phyloP scores from a whole-genome alignment of 2,113 vertebrate genomes.

The Alectura lathami region DNA sequence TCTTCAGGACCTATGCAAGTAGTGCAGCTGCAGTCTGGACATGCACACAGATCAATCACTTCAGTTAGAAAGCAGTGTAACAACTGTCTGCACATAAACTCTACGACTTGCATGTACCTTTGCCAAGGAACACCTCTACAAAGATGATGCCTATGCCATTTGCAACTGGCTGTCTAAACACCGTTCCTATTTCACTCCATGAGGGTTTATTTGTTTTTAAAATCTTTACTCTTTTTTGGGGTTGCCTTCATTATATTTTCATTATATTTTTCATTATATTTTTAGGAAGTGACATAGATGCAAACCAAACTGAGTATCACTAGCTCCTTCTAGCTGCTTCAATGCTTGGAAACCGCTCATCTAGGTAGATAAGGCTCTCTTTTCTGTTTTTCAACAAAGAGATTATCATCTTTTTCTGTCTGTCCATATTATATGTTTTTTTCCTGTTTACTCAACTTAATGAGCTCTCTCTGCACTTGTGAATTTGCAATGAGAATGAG shows the following conservation, averaged over 20 bases:
- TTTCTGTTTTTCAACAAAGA: background rate
- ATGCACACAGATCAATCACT: background rate
- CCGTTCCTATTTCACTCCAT: background rate
- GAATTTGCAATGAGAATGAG: conserved; percentile 6
- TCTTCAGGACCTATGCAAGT: background rate
- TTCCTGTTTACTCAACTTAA: conserved; percentile 33
- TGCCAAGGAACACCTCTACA: background rate
- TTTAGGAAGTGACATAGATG: background rate
- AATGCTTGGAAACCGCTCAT: background rate
- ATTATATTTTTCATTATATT: no score
- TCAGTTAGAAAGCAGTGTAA: background rate
- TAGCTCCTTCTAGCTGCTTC: background rate
- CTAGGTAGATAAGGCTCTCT: background rate
- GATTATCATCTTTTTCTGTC: background rate
- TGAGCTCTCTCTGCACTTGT: background rate
- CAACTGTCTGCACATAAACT: background rate
- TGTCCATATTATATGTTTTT: background rate
- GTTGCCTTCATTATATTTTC: background rate
- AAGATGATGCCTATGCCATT: background rate
- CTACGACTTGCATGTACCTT: background rate
- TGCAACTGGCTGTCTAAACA: background rate
- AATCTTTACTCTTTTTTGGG: background rate
- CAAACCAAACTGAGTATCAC: background rate
- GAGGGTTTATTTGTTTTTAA: background rate
- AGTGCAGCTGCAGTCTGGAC: fast-evolving